Percentiles rank a stretch among this genome's conserved stretches.
phyloP scores from a whole-genome alignment of 2,888 invertebrate species.

The Pristionchus japonicus region DNA sequence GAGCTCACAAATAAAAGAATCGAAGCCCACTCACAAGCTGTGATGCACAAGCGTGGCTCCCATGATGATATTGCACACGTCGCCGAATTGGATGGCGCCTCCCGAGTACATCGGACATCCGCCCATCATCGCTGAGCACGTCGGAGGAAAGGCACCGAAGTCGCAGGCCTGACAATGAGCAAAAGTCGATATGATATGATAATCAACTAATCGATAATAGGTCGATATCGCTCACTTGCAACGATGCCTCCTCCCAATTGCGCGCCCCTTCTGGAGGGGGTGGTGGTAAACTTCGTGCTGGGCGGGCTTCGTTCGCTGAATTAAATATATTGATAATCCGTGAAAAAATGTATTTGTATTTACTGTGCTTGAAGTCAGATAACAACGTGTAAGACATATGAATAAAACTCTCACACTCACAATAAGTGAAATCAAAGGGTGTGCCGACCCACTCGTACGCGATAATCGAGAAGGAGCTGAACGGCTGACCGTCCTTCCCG shows the following conservation, averaged over 20 bases:
- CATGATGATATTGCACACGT: constrained; percentile 56
- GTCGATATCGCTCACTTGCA: background rate
- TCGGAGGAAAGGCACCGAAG: background rate
- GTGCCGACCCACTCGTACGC: constrained; percentile 59
- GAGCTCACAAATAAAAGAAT: too few relatives aligned
- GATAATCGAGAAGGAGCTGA: constrained; percentile 49
- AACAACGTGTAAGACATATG: too few relatives aligned
- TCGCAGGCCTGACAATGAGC: background rate
- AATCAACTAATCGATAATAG: background rate
- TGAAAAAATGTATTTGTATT: too few relatives aligned
- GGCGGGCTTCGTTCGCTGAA: too few relatives aligned
- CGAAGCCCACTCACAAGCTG: constrained; percentile 30
- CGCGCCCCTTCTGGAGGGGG: constrained; percentile 43
- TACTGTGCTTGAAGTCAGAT: too few relatives aligned
- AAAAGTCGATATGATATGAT: too few relatives aligned
- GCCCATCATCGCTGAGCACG: constrained; percentile 43
- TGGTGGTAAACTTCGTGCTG: background rate
- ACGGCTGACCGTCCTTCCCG: background rate
- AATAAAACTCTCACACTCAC: background rate
- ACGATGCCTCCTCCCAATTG: constrained; percentile 50
- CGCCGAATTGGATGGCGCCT: constrained; percentile 55
- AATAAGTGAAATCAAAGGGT: constrained; percentile 41
- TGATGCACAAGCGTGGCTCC: constrained; percentile 57
- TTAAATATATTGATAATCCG: background rate
- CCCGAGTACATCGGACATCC: constrained; percentile 58